Conservation (phyloP, 2,113 vertebrate genomes). For the Dunckerocampus dactyliophorus region DNA sequence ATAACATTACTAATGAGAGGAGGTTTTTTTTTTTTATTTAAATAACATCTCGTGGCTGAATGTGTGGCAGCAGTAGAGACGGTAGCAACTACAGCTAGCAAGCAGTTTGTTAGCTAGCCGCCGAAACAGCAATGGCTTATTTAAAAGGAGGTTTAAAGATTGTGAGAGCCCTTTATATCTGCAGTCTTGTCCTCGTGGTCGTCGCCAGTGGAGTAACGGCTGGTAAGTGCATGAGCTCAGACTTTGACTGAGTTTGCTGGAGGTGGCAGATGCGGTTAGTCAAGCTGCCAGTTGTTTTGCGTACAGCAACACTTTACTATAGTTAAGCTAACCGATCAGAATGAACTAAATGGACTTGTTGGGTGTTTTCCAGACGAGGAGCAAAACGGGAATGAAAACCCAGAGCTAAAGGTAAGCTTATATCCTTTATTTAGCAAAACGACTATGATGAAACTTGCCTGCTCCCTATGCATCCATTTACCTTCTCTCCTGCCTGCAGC, state of each 20-base stretch:
- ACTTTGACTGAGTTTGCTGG: background rate
- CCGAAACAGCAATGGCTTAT: slow-evolving; percentile 43
- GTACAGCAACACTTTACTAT: too few relatives aligned
- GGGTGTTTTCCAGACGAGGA: slow-evolving; percentile 57
- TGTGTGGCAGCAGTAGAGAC: slow-evolving; percentile 40
- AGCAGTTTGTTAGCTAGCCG: slow-evolving; percentile 47
- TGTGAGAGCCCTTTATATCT: slow-evolving; percentile 33
- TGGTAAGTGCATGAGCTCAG: slow-evolving; percentile 50
- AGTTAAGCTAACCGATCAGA: background rate
- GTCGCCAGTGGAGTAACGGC: slow-evolving; percentile 40
- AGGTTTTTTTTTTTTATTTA: background rate
- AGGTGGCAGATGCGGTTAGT: too few relatives aligned
- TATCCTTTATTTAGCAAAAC: background rate
- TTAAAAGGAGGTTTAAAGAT: slow-evolving; percentile 38
- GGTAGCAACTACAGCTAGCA: slow-evolving; percentile 54
- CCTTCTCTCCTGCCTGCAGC: slow-evolving; percentile 32
- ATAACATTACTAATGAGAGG: background rate
- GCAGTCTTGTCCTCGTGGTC: slow-evolving; percentile 49
- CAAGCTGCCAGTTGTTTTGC: slow-evolving; percentile 10
- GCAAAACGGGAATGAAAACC: slow-evolving; percentile 43
- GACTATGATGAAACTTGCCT: background rate
- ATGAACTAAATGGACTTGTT: background rate
- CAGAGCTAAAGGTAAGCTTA: slow-evolving; percentile 58
- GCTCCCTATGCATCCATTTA: background rate
- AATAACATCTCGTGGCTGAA: slow-evolving; percentile 25